Evolutionary conservation across 2,113 vertebrate genomes (phyloP).

Genomic region (Sclerurus mexicanus): DNA sequence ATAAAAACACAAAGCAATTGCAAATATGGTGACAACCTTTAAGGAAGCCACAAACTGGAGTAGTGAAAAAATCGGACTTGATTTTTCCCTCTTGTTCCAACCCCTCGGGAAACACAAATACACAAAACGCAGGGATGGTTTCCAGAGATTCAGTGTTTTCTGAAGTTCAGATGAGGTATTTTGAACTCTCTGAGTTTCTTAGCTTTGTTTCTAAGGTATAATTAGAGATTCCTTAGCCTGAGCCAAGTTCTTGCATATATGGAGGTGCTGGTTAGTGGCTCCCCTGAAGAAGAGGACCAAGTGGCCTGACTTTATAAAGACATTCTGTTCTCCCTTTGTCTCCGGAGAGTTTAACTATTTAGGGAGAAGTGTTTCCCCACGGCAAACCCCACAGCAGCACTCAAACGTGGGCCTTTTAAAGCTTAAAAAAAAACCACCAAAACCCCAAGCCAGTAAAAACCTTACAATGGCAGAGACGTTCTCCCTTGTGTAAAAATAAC

Average conservation of each 20-base stretch:
- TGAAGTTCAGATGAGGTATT: constrained; percentile 36
- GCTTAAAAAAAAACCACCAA: background rate
- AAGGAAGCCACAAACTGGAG: background rate
- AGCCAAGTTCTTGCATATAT: constrained; percentile 25
- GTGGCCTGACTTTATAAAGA: constrained; percentile 33
- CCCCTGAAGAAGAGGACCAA: background rate
- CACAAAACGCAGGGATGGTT: background rate
- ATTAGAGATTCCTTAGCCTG: background rate
- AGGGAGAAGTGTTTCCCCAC: background rate
- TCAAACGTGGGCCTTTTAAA: background rate
- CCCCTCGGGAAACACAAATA: constrained; percentile 16
- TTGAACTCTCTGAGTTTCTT: constrained; percentile 1
- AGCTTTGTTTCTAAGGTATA: constrained; percentile 45
- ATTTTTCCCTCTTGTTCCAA: background rate
- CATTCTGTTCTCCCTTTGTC: background rate
- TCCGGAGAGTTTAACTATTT: background rate
- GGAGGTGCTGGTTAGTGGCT: background rate
- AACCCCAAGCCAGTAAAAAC: too few species aligned
- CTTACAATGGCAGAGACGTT: background rate
- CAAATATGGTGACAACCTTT: background rate
- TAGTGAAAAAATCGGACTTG: background rate
- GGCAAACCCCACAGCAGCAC: background rate
- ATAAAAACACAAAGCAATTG: background rate
- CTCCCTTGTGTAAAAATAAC: background rate
- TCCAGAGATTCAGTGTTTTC: constrained; percentile 24